Percentiles rank a stretch among this genome's conserved stretches.
Evolutionary conservation across 2,113 vertebrate genomes (phyloP).

Genomic region (Ancistrus triradiatus): DNA sequence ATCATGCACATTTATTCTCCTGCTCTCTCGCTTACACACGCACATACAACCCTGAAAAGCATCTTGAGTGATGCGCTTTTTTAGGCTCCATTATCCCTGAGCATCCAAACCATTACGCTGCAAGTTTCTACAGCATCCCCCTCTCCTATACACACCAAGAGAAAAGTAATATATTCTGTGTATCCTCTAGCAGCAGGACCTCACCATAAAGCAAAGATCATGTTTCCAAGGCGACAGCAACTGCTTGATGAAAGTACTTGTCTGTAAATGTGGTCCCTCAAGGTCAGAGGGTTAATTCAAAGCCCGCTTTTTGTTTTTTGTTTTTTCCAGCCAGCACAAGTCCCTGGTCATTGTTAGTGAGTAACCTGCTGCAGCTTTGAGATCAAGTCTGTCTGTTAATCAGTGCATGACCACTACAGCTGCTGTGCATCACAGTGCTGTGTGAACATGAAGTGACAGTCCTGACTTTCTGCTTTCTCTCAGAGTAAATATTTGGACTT

Average conservation of each 20-base stretch:
- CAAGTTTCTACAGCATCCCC: constrained; percentile 47
- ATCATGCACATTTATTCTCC: no score
- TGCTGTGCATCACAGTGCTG: neutral
- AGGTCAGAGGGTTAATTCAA: constrained; percentile 60
- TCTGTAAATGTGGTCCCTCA: constrained; percentile 53
- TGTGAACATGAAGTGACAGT: neutral
- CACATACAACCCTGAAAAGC: constrained; percentile 3
- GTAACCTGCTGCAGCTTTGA: neutral
- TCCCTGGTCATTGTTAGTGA: neutral
- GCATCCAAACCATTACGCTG: constrained; percentile 59
- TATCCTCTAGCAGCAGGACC: constrained; percentile 52
- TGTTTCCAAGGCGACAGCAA: constrained; percentile 65
- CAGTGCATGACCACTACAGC: neutral
- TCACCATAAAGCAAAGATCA: constrained; percentile 56
- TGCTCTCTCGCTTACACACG: constrained; percentile 3
- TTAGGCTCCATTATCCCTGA: constrained; percentile 29
- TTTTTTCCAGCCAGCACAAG: neutral
- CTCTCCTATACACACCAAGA: constrained; percentile 40
- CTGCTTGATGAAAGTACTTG: constrained; percentile 60
- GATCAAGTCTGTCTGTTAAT: neutral
- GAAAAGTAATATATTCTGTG: constrained; percentile 51
- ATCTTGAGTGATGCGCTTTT: constrained; percentile 55
- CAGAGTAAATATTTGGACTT: neutral
- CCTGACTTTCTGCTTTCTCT: neutral
- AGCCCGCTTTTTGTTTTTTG: constrained; percentile 20